These are phyloP conservation scores for Stigmatopora nigra DNA, from an alignment of 2,113 vertebrate genomes.

Conservation along the genomic window DNA sequence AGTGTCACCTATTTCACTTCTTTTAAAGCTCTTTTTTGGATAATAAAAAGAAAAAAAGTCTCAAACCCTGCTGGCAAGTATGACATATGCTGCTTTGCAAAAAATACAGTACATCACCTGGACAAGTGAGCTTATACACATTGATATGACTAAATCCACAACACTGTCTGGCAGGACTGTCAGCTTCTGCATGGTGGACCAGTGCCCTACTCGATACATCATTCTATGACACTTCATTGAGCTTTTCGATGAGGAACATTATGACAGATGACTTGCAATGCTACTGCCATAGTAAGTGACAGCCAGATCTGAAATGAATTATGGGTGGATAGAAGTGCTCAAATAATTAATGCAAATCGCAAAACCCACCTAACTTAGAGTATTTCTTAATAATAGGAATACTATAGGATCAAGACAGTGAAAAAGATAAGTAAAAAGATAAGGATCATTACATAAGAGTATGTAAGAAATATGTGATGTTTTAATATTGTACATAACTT, in stretches of 20 bases:
- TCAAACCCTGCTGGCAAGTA: background rate
- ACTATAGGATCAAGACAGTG: background rate
- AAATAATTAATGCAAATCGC: slow-evolving; percentile 32
- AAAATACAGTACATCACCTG: slow-evolving; percentile 13
- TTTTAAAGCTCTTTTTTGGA: background rate
- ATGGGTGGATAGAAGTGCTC: slow-evolving; percentile 16
- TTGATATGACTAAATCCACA: slow-evolving; percentile 4
- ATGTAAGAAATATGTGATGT: no score
- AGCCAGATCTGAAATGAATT: slow-evolving; percentile 37
- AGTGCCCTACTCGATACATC: slow-evolving; percentile 36
- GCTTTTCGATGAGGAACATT: slow-evolving; percentile 40
- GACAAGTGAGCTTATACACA: slow-evolving; percentile 18
- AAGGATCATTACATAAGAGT: no score
- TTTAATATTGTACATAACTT: background rate
- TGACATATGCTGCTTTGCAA: slow-evolving; percentile 9
- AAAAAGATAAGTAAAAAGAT: background rate
- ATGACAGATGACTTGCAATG: slow-evolving; percentile 45
- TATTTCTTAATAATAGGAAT: slow-evolving; percentile 10
- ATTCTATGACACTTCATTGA: slow-evolving; percentile 38
- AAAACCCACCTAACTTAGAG: slow-evolving; percentile 7
- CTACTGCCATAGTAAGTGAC: slow-evolving; percentile 29
- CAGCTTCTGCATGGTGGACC: slow-evolving; percentile 25
- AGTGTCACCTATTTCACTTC: background rate
- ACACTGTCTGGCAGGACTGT: slow-evolving; percentile 20
- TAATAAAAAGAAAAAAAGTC: background rate